phyloP scores from a whole-genome alignment of 2,888 invertebrate species.

The Loripinus fragilis region DNA sequence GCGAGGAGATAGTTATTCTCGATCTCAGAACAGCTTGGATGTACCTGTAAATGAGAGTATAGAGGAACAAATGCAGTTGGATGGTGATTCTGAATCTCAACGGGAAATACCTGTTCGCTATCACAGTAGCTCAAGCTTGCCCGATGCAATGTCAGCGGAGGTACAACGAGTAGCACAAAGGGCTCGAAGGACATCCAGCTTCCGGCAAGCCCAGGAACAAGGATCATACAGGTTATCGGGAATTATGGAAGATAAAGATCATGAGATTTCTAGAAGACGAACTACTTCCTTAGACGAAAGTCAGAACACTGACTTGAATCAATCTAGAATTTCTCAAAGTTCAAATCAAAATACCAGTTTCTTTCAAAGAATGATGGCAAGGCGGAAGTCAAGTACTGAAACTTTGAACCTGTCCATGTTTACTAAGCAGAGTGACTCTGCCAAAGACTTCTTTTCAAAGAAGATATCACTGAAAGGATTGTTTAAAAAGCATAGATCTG shows the following conservation, averaged over 20 bases:
- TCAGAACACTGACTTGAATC: slow-evolving; percentile 25
- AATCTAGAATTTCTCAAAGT: slow-evolving; percentile 33
- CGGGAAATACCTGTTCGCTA: slow-evolving; percentile 27
- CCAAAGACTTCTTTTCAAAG: slow-evolving; percentile 59
- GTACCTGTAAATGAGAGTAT: background rate
- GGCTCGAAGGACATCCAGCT: slow-evolving; percentile 64
- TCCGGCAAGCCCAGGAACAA: slow-evolving; percentile 61
- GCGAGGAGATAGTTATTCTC: slow-evolving; percentile 1
- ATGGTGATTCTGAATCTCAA: slow-evolving; percentile 35
- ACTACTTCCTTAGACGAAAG: slow-evolving; percentile 40
- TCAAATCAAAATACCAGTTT: slow-evolving; percentile 67
- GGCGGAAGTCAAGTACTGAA: slow-evolving; percentile 68
- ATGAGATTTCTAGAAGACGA: slow-evolving; percentile 32
- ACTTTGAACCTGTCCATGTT: slow-evolving; percentile 40
- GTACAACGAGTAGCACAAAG: slow-evolving; percentile 50
- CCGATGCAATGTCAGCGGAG: slow-evolving; percentile 44
- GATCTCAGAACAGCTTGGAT: background rate
- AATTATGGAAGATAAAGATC: slow-evolving; percentile 44
- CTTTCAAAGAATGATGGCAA: slow-evolving; percentile 71
- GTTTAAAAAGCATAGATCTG: slow-evolving; percentile 63
- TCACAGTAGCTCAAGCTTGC: slow-evolving; percentile 60
- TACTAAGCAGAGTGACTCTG: slow-evolving; percentile 58
- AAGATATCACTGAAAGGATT: slow-evolving; percentile 65
- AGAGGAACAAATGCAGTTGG: slow-evolving; percentile 42
- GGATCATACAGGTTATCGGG: slow-evolving; percentile 51